Conservation (phyloP, 1,140 invertebrate species). For the Atta colombica region DNA sequence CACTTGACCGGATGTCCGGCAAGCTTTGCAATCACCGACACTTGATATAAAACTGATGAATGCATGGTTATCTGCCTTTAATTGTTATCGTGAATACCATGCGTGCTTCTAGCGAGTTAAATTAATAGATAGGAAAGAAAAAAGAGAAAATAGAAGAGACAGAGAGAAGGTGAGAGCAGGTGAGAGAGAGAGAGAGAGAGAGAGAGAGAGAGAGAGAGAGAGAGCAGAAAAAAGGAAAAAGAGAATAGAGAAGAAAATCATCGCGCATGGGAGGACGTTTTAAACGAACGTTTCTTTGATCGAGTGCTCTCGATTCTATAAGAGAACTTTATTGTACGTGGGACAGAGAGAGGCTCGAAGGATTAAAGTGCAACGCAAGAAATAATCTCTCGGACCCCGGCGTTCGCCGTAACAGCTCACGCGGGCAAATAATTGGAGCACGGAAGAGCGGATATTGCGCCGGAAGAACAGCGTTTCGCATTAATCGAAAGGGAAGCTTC, state of each 20-base stretch:
- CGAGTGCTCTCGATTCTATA: neutral
- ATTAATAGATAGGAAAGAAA: neutral
- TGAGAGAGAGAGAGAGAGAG: no score
- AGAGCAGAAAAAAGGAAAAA: neutral
- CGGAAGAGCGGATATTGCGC: slow-evolving; percentile 31
- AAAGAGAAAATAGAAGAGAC: neutral
- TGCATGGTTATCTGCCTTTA: slow-evolving; percentile 28
- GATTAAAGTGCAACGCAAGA: slow-evolving; percentile 13
- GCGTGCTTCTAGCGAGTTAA: neutral
- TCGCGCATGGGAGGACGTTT: neutral
- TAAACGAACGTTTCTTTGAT: slow-evolving; percentile 5
- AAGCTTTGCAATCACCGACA: neutral
- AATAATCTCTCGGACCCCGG: slow-evolving; percentile 31
- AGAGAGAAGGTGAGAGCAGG: no score
- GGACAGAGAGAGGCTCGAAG: neutral
- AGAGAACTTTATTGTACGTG: slow-evolving; percentile 35
- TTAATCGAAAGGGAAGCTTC: slow-evolving; percentile 45
- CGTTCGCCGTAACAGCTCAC: neutral
- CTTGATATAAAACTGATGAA: neutral
- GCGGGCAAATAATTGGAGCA: slow-evolving; percentile 32
- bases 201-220: neutral
- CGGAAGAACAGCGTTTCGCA: slow-evolving; percentile 10
- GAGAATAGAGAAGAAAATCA: neutral
- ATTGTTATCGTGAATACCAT: slow-evolving; percentile 31
- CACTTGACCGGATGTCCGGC: neutral